Evolutionary conservation across 2,113 vertebrate genomes (phyloP), one percentile per base, ranked within the genome.

Genomic region (Ramphastos sulfuratus): DNA sequence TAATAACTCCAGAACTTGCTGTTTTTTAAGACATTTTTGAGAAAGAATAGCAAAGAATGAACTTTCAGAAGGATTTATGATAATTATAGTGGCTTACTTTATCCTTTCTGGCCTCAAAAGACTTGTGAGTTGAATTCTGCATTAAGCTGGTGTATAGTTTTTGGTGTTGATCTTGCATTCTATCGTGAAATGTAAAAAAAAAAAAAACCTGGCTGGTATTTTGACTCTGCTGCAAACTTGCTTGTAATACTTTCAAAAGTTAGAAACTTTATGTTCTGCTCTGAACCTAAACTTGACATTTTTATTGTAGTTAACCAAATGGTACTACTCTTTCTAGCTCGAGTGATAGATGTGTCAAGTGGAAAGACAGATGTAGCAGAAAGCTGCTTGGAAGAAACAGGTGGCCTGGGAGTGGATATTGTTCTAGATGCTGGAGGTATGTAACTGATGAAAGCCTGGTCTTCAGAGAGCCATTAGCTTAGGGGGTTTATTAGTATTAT

Each of bases 331-430:
- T 63, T 92, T 74, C 52, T 93, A 99, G 99, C 97, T 87, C 98
- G 98, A 55, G 98, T 99, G 73, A 98, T 99, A 50, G 98, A 98
- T 12, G 88, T 98, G 28, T 98, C 96, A 56, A 98, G 97, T 19
- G 92, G 96, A 21, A 98, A 98, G 69, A 95, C 96, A 6, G 98
- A 98, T 20, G 93, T 99, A 84, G 98, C 98, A 63, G 97, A 98
- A 25, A 98, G 96, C 50, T 98, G 99, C 79, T 88, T 99, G 96
- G 99, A 99, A 97, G 99, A 99, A 97, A 99, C 99, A 0, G 99
- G 99, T 27, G 99, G 99, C 82, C 97, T 99, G 52, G 99, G 99
- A 71, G 98, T 99, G 75, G 98, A 99, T 82, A 98, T 99, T 30
- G 97, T 99, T 15, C 84, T 99, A 28, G 99, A 99, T 88, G 97